These are phyloP conservation scores for Pelobates cultripes DNA, from an alignment of 2,797 vertebrate genomes.

Conservation along the genomic window DNA sequence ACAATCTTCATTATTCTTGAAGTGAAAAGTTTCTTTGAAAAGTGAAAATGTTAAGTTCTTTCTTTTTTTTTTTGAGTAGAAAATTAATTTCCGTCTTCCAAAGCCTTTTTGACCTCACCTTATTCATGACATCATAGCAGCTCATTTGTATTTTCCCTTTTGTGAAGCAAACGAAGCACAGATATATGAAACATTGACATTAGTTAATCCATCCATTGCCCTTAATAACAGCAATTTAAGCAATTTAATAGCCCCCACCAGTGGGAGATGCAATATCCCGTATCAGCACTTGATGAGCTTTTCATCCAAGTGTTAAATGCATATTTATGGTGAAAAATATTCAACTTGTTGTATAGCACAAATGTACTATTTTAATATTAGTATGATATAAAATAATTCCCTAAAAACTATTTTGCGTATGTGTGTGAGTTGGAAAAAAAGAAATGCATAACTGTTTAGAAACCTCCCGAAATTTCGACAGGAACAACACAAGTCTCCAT, in stretches of 20 bases:
- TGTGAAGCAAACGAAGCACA: background rate
- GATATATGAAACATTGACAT: slow-evolving; percentile 1
- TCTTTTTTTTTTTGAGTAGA: background rate
- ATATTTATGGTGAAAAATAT: too few species aligned
- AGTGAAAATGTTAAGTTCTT: background rate
- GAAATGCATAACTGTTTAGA: too few species aligned
- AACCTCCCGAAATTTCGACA: too few species aligned
- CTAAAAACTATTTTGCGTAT: too few species aligned
- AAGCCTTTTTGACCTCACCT: background rate
- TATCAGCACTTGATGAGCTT: background rate
- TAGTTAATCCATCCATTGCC: background rate
- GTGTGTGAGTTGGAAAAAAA: too few species aligned
- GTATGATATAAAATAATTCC: too few species aligned
- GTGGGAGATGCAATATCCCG: background rate
- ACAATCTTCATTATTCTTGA: slow-evolving; percentile 22
- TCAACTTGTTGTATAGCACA: too few species aligned
- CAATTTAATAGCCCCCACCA: background rate
- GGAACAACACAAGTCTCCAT: too few species aligned
- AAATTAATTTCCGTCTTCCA: slow-evolving; percentile 8
- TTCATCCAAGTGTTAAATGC: too few species aligned
- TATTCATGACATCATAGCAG: background rate
- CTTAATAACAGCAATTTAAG: background rate
- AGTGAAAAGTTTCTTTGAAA: slow-evolving; percentile 11
- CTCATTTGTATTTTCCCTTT: slow-evolving; percentile 4
- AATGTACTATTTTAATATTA: too few species aligned